Evolutionary conservation across 2,797 vertebrate species (phyloP).

Genomic region (Carcharodon carcharias): DNA sequence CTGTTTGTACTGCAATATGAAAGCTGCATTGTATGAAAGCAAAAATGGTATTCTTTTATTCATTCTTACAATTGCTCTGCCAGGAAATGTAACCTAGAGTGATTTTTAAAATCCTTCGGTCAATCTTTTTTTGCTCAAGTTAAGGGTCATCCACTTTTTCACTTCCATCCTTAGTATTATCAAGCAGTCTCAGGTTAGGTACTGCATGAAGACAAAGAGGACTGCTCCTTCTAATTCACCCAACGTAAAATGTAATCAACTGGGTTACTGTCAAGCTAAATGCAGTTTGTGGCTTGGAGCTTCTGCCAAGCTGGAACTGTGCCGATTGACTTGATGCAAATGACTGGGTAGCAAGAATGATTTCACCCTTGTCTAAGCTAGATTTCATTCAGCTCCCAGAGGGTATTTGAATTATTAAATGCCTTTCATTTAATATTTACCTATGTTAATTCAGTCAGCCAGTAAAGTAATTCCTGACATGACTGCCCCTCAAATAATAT

Average conservation of each 20-base stretch:
- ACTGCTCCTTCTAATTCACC: neutral
- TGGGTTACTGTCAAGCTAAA: neutral
- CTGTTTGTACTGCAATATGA: neutral
- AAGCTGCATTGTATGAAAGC: neutral
- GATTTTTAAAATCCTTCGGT: neutral
- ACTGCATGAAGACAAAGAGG: neutral
- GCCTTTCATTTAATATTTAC: neutral
- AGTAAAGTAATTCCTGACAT: neutral
- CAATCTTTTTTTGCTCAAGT: neutral
- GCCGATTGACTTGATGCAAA: neutral
- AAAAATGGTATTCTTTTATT: neutral
- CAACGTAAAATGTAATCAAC: neutral
- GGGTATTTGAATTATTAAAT: neutral
- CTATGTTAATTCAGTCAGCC: neutral
- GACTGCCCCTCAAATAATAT: neutral
- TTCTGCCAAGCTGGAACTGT: neutral
- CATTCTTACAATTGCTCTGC: neutral
- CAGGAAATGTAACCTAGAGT: neutral
- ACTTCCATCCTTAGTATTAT: neutral
- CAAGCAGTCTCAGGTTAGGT: neutral
- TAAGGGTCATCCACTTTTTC: neutral
- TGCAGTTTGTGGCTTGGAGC: neutral
- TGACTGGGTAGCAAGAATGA: neutral
- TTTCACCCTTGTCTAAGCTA: neutral
- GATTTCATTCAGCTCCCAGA: neutral